Base-by-base conservation (phyloP, 2,113 vertebrate genomes). In the Hippocampus mohnikei region DNA sequence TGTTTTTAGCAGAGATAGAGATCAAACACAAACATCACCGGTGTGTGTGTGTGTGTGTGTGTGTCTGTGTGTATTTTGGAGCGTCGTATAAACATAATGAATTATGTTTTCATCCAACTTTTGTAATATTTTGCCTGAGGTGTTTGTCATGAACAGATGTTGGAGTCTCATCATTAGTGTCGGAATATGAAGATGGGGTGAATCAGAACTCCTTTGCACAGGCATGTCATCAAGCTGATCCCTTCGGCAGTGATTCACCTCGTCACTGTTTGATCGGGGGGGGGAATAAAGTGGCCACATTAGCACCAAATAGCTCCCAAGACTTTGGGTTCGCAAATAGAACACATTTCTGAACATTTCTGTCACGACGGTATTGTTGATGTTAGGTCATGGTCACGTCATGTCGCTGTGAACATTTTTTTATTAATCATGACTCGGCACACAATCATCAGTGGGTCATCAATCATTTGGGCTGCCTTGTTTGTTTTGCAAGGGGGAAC, bases 301-400 rank as follows among this genome's bases (percentile, higher is more conserved):
- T 92, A 92, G 88, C 73, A 37, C 72, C 77, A 83, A 90, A 90
- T 93, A 90, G 92, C 91, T 91, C 89, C 82, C 75, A 78, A 72
- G 78, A 70, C 80, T 88, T 84, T 87, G 84, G 76, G 81, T 90
- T 89, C 80, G 78, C 79, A 85, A 86, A 80, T 71, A 53, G 72
- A 66, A 71, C 74, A 74, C 68, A 66, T 85, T 88, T 76, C 78
- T 66, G 56, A 77, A 69, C 67, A 70, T 75, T 73, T 63, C 77
- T 76, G 76, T 87, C 81, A 80, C 71, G 61, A 40, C 70, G 59
- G 69, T 66, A 83, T 86, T 77, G 73, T 71, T 66, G 23, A 59
- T 67, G 63, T 65, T 64, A 58, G 67, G 42, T 40, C 55, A 29
- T 73, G 64, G 33, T 37, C 5, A 58, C 74, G 75, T 85, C 78